Evolutionary conservation across 2,888 invertebrate genomes (phyloP).

Genomic region (Cyclophora albipunctata): DNA sequence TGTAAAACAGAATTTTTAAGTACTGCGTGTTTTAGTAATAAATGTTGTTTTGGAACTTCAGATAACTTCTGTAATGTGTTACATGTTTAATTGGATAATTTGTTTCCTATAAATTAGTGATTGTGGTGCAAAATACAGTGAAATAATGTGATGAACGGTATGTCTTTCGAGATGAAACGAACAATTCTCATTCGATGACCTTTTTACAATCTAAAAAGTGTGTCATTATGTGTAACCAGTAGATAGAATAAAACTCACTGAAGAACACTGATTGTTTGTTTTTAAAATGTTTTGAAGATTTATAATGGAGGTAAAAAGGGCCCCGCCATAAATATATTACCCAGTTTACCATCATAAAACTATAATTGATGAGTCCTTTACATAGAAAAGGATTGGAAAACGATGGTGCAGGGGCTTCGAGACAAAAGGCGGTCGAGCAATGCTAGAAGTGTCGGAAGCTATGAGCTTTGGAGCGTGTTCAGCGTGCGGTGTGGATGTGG

Average conservation of each 20-base stretch:
- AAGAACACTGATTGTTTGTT: conserved; percentile 45
- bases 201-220: conserved; percentile 47
- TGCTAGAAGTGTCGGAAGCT: conserved; percentile 55
- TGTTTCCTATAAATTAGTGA: not conserved
- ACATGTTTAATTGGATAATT: not conserved
- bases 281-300: conserved; percentile 41
- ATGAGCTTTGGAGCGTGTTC: conserved; percentile 53
- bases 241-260: conserved; percentile 26
- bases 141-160: conserved; percentile 23
- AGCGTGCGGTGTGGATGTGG: conserved; percentile 43
- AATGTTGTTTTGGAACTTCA: conserved; percentile 13
- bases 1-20: conserved; percentile 17
- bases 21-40: conserved; percentile 2
- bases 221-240: conserved; percentile 45
- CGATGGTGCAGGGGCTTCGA: conserved; percentile 54
- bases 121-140: conserved; percentile 13
- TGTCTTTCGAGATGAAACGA: conserved; percentile 38
- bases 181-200: conserved; percentile 57
- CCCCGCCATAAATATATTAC: conserved; percentile 67
- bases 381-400: conserved; percentile 46
- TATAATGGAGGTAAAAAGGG: conserved; percentile 68
- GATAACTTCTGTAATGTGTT: not conserved
- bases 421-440: conserved; percentile 53
- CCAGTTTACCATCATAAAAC: conserved; percentile 55
- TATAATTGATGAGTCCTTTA: conserved; percentile 49